Evolutionary conservation across 2,888 invertebrate genomes (phyloP), one percentile per base, ranked within the genome.

Genomic region (Drosophila multiciliata): DNA sequence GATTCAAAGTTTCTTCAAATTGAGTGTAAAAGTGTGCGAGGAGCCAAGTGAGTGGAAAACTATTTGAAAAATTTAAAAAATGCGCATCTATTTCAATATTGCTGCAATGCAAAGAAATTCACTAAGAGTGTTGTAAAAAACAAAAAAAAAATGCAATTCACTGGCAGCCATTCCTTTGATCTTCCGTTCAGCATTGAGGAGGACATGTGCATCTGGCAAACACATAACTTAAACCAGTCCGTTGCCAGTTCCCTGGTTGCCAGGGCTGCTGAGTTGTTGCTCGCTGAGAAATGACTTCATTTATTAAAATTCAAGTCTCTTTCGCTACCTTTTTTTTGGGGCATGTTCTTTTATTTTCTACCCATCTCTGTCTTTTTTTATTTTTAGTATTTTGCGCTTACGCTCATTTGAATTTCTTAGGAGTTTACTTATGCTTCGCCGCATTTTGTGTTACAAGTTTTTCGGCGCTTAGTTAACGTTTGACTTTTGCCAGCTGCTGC

Each of bases 401-500:
- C 89, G 85, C 82, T 85, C 89, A 85, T 89, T 85, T 85, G 87
- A 85, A 85, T 85, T 89, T 89, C 87, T 83, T 85, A 75, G 82
- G 79, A 83, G 73, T 89, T 88, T 86, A 81, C 84, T 86, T 81
- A 89, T 89, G 85, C 84, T 71, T 86, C 67, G 79, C 40, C 81
- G 85, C 76, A 87, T 83, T 85, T 85, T 89, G 77, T 79, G 89
- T 77, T 69, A 75, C 77, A 85, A 89, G 87, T 89, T 89, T 83
- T 89, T 79, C 70, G 87, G 89, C 87, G 89, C 89, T 85, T 85
- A 87, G 89, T 85, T 89, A 85, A 81, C 89, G 85, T 88, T 85
- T 85, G 85, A 85, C 85, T 85, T 85, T 85, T 85, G 63, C 61
- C 86, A 84, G 79, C 64, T 75, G 73, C 62, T 38, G 54, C 64